A percentile compares a stretch with the other conserved stretches of the same genome.
These are phyloP conservation scores for Craterocephalus amniculus DNA, from an alignment of 2,797 vertebrate species.

Conservation along the genomic window DNA sequence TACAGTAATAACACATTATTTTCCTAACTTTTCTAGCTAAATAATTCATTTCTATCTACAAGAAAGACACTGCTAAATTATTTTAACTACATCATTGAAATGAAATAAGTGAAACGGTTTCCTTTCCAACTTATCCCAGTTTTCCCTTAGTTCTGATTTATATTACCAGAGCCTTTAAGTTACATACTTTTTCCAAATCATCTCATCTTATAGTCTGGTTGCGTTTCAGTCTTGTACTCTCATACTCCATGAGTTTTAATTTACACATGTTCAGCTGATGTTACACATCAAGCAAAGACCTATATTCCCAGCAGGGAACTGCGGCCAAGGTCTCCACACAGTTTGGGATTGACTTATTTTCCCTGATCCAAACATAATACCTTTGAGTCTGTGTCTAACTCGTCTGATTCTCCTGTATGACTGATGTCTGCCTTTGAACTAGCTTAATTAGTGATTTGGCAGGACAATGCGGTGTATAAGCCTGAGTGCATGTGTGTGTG, in stretches of 20 bases:
- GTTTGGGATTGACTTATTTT: conserved; percentile 19
- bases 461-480: conserved; percentile 15
- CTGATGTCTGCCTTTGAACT: conserved; percentile 21
- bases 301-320: conserved; percentile 14
- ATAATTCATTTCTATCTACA: too few relatives aligned
- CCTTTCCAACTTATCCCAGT: neutral
- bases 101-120: too few relatives aligned
- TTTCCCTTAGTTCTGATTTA: neutral
- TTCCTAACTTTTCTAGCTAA: too few relatives aligned
- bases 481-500: neutral
- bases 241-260: neutral
- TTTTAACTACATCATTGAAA: too few relatives aligned
- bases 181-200: neutral
- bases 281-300: conserved; percentile 13
- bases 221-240: neutral
- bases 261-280: conserved; percentile 62
- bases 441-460: conserved; percentile 26
- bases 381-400: conserved; percentile 12
- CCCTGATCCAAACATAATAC: conserved; percentile 25
- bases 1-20: too few relatives aligned
- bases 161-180: neutral
- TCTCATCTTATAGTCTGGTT: neutral
- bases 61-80: too few relatives aligned
- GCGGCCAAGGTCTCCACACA: conserved; percentile 15
- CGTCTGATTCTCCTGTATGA: conserved; percentile 10